Evolutionary conservation across 2,797 vertebrate genomes (phyloP), one percentile per base, ranked within the genome.

Genomic region (Danio albolineatus): DNA sequence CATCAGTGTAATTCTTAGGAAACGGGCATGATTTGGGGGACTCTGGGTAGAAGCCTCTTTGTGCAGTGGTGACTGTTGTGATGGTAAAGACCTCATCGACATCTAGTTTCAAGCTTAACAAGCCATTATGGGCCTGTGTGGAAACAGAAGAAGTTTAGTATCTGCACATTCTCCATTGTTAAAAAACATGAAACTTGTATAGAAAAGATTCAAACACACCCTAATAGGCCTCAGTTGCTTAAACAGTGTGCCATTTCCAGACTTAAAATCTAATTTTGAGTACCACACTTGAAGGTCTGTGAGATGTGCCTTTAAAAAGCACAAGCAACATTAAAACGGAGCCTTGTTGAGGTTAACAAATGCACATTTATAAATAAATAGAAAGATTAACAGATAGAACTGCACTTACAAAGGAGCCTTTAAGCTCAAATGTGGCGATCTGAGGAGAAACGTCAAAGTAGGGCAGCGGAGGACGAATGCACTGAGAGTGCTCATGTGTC

Each of bases 61-160:
- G 73, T 8, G 96, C 97, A 0, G 91, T 91, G 59, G 84, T 92
- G 28, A 99, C 65, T 0, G 97, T 98, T 10, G 96, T 98, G 71
- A 98, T 76, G 0, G 98, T 98, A 84, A 96, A 97, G 41, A 99
- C 90, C 82, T 98, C 97, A 39, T 99, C 96, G 76, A 95, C 89
- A 0, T 86, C 85, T 54, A 99, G 89, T 39, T 89, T 82, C 80
- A 99, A 73, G 1, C 90, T 93, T 86, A 99, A 94, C 0, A 51
- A 87, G 64, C 96, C 95, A 19, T 90, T 49, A 3, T 73, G 10
- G 5, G 92, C 76, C 93, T 94, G 72, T 76, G 53, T 21, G 74
- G 16, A 69, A 21, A 49, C 5, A 61, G 2, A 10, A 46, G n/a
- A 13, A 4, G 9, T 43, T 21, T 7, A 1, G 72, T 72, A 56